Evolutionary conservation across 2,888 invertebrate species (phyloP).

Genomic region (Plebejus anna): DNA sequence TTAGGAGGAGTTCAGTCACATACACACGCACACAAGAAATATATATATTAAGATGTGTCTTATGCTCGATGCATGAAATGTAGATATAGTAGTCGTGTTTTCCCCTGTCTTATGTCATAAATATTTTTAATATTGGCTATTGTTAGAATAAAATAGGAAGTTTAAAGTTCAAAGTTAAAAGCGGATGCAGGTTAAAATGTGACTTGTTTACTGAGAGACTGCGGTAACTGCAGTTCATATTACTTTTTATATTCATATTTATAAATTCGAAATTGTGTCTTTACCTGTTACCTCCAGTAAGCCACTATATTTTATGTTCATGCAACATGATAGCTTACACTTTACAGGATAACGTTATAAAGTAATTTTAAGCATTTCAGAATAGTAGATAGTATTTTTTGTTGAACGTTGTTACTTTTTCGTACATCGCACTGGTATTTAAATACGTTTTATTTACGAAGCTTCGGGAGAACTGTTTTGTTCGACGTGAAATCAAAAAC

Average conservation of each 20-base stretch:
- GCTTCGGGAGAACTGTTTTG: neutral
- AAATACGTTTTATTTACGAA: neutral
- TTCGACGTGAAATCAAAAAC: neutral
- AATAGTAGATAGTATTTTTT: no score
- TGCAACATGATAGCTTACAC: no score
- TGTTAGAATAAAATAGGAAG: neutral
- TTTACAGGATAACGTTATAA: no score
- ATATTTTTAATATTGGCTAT: slow-evolving; percentile 3
- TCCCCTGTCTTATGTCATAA: neutral
- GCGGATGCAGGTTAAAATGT: slow-evolving; percentile 5
- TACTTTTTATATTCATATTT: neutral
- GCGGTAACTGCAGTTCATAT: neutral
- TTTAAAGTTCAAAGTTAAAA: neutral
- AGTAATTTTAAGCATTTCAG: no score
- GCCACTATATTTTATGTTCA: no score
- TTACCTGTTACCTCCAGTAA: neutral
- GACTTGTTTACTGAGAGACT: neutral
- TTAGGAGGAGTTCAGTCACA: no score
- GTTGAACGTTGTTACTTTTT: neutral
- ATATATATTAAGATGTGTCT: no score
- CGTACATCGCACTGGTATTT: neutral
- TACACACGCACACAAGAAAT: no score
- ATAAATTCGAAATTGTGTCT: neutral
- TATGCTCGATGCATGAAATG: neutral
- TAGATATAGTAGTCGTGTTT: neutral